Evolutionary conservation across 1,140 invertebrate genomes (phyloP), one percentile per base, ranked within the genome.

Genomic region (Tetramorium parvispinum): DNA sequence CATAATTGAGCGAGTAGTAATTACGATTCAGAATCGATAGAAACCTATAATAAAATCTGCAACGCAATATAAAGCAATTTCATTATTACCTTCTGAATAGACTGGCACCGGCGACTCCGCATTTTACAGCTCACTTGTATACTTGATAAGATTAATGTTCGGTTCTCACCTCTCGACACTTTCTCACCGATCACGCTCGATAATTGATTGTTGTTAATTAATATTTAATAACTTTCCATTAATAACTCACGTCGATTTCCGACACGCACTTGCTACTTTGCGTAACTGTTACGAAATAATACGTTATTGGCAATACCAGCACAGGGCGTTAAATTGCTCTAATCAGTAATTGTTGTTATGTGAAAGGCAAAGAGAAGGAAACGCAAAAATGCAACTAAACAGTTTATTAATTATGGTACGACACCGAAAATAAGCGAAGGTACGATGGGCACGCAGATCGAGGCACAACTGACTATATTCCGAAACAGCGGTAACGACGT

Each of bases 171-270:
- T 37, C 40, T 59, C 11, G 8, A 18, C 53, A 16, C 40, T 75
- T 59, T 49, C 40, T 37, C 51, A 37, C 21, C 53, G 24, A 27
- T 40, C 77, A 49, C 46, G 13, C n/a, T 18, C 27, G 24, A 49
- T 59, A 83, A 83, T 83, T 83, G 18, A 59, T 73, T 82, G 5
- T 83, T 83, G 73, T 59, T 83, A 75, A 75, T 83, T 83, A 73
- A 83, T 73, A 59, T 57, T 43, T 4, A 32, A 32, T 5, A 27
- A 27, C 27, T 27, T 6, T 7, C 18, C 5, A 68, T 53, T 68
- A 68, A 37, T 68, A 71, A 51, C 8, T 16, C n/a, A 27, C 24
- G 6, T 10, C 5, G 18, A 8, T 27, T 11, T 10, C 55, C 27
- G 61, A 81, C 55, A 27, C 24, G 11, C 18, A 13, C n/a, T 43